A percentile compares a stretch with the other conserved stretches of the same genome.
Conservation (phyloP, 2,888 invertebrate species). For the Coenonympha arcania region DNA sequence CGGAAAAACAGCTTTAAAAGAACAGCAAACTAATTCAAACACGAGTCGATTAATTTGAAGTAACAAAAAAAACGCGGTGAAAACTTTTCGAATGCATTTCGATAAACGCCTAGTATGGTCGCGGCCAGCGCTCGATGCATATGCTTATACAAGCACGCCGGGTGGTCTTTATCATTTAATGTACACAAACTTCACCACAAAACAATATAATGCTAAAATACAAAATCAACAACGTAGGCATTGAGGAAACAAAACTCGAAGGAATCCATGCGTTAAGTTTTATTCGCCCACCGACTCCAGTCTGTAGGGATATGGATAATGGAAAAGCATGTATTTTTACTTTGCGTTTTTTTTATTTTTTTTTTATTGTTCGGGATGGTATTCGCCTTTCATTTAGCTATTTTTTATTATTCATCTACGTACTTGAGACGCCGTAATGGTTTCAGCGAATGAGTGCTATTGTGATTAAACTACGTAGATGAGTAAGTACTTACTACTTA, state of each 20-base stretch:
- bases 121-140: slow-evolving; percentile 36
- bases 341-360: slow-evolving; percentile 10
- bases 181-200: slow-evolving; percentile 64
- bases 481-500: no score
- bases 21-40: no score
- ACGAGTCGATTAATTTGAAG: no score
- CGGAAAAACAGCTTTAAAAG: no score
- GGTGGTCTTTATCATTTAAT: slow-evolving; percentile 72
- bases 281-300: slow-evolving; percentile 24
- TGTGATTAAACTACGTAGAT: background rate
- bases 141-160: slow-evolving; percentile 47
- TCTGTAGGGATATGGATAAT: slow-evolving; percentile 15
- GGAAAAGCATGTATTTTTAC: slow-evolving; percentile 13
- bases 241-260: slow-evolving; percentile 26
- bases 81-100: no score
- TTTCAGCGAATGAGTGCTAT: background rate
- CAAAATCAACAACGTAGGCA: slow-evolving; percentile 48
- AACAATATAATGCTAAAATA: slow-evolving; percentile 58
- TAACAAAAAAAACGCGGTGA: no score
- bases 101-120: background rate
- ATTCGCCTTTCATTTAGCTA: background rate
- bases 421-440: background rate
- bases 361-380: slow-evolving; percentile 10
- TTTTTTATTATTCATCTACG: background rate
- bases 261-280: slow-evolving; percentile 22